These are phyloP conservation scores for Colletes latitarsis DNA, from an alignment of 1,140 invertebrate genomes.

Conservation along the genomic window DNA sequence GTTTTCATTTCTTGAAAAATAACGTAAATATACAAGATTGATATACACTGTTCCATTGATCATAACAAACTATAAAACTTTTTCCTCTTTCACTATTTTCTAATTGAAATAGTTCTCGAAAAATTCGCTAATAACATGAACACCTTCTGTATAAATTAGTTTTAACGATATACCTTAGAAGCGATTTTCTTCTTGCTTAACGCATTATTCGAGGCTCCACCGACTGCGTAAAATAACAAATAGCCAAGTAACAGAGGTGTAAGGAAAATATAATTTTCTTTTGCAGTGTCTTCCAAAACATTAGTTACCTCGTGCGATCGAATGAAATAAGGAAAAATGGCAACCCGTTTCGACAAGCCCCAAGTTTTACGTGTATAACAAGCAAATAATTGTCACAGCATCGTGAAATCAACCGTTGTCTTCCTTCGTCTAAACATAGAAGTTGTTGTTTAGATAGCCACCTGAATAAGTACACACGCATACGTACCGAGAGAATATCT, in stretches of 20 bases:
- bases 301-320: conserved; percentile 5
- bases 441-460: conserved; percentile 4
- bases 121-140: too few relatives aligned
- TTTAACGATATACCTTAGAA: too few relatives aligned
- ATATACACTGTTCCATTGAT: too few relatives aligned
- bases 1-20: too few relatives aligned
- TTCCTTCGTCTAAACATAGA: conserved; percentile 35
- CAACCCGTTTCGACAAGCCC: background rate
- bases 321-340: background rate
- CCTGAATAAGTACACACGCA: background rate
- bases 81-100: too few relatives aligned
- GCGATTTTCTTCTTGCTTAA: background rate
- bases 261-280: background rate
- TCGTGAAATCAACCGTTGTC: conserved; percentile 47
- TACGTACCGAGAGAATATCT: too few relatives aligned
- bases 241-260: too few relatives aligned
- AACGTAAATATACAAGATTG: too few relatives aligned
- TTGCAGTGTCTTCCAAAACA: conserved; percentile 51
- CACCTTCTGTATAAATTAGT: too few relatives aligned
- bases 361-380: background rate
- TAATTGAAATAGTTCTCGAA: too few relatives aligned
- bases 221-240: background rate
- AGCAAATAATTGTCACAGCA: background rate
- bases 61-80: too few relatives aligned
- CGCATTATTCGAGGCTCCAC: conserved; percentile 27